Evolutionary conservation across 2,113 vertebrate genomes (phyloP).

Genomic region (Ascaphus truei): DNA sequence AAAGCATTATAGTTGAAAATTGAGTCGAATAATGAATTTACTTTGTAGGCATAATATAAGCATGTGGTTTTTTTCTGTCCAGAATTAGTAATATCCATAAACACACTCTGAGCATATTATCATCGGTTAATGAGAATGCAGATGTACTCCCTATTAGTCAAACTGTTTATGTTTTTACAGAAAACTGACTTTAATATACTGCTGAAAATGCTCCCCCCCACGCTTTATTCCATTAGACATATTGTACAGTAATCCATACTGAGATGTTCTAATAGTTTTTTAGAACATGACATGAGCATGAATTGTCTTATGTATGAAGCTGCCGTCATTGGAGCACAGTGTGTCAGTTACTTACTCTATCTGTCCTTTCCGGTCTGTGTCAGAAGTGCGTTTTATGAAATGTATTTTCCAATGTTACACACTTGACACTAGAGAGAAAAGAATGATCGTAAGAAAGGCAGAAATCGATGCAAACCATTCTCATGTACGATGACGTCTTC

Average conservation of each 20-base stretch:
- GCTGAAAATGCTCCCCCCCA: no score
- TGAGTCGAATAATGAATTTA: background rate
- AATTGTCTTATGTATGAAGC: background rate
- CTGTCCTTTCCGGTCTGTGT: background rate
- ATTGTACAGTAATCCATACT: background rate
- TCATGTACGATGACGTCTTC: background rate
- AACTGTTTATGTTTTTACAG: background rate
- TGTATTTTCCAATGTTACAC: conserved; percentile 14
- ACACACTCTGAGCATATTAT: conserved; percentile 8
- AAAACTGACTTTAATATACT: no score
- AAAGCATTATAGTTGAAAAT: no score
- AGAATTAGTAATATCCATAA: background rate
- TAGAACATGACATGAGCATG: background rate
- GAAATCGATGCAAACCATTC: background rate
- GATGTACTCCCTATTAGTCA: background rate
- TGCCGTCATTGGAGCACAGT: background rate
- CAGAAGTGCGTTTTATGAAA: background rate
- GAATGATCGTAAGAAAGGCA: background rate
- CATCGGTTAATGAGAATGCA: conserved; percentile 9
- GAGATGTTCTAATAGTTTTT: background rate
- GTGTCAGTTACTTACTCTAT: conserved; percentile 3
- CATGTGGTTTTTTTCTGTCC: background rate
- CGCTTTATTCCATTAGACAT: background rate
- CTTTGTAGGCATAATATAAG: background rate
- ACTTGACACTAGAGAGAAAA: background rate